phyloP scores from a whole-genome alignment of 23 tunicate genomes.

The Ascidia mentula region DNA sequence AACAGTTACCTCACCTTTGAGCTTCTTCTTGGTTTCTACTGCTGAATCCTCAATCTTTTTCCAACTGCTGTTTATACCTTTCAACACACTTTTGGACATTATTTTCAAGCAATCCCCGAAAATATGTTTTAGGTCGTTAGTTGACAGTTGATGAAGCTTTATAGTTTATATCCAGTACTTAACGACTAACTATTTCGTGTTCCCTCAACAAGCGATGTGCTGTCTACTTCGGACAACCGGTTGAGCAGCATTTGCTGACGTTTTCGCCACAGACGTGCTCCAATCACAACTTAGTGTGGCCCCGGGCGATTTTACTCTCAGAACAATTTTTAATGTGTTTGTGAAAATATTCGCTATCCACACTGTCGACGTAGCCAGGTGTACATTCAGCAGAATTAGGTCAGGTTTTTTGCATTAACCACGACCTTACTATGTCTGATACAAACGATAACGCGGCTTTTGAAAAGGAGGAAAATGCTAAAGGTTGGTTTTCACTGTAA shows the following conservation, averaged over 20 bases:
- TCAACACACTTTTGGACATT: slow-evolving; percentile 31
- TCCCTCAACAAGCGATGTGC: neutral
- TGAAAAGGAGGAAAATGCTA: no score
- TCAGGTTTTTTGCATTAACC: no score
- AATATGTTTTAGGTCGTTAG: neutral
- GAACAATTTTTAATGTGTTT: no score
- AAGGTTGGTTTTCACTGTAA: no score
- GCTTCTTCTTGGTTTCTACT: neutral
- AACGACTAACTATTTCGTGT: no score
- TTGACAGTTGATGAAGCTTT: neutral
- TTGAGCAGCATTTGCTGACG: neutral
- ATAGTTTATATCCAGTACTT: neutral
- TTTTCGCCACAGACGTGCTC: neutral
- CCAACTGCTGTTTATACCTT: slow-evolving; percentile 9
- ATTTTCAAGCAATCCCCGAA: neutral
- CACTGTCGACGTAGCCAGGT: no score
- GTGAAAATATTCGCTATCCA: no score
- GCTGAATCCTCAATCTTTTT: slow-evolving; percentile 10
- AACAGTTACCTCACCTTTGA: no score
- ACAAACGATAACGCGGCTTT: no score
- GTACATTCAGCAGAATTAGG: no score
- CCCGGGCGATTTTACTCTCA: neutral
- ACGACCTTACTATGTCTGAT: no score
- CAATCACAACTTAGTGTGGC: neutral
- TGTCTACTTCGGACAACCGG: neutral